Percentiles rank a stretch among this genome's conserved stretches.
These are phyloP conservation scores for Pharmacophagus antenor DNA, from an alignment of 2,888 invertebrate species.

Conservation along the genomic window DNA sequence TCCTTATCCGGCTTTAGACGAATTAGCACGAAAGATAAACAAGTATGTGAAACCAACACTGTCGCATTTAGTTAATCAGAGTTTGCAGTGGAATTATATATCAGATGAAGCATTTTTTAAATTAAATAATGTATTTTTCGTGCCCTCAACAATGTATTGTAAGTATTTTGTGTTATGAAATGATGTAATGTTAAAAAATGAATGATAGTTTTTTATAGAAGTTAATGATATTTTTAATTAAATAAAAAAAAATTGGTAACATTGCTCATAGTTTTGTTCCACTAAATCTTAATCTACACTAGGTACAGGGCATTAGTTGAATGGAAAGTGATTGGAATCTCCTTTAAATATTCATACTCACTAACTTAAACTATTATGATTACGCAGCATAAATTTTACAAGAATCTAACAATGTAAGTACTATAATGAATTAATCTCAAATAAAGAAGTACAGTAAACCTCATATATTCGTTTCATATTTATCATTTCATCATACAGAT, in stretches of 20 bases:
- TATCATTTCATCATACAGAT: too few species aligned
- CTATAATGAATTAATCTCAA: too few species aligned
- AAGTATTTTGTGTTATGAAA: slow-evolving; percentile 41
- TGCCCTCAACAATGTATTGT: slow-evolving; percentile 65
- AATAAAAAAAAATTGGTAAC: too few species aligned
- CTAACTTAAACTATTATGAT: neutral
- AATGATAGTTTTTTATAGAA: too few species aligned
- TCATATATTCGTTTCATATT: too few species aligned
- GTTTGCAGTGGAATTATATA: slow-evolving; percentile 55
- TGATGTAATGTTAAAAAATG: neutral
- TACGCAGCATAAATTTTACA: neutral
- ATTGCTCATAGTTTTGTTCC: too few species aligned
- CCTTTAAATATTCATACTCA: neutral
- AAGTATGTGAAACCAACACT: slow-evolving; percentile 62
- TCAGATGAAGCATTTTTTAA: slow-evolving; percentile 50
- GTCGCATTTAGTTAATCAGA: slow-evolving; percentile 54
- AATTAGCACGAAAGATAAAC: slow-evolving; percentile 52
- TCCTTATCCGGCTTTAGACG: slow-evolving; percentile 51
- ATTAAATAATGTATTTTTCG: slow-evolving; percentile 54
- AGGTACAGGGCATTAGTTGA: too few species aligned
- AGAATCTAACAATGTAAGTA: neutral
- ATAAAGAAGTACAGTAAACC: too few species aligned
- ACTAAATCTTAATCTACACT: too few species aligned
- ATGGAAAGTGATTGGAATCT: neutral
- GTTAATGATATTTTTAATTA: too few species aligned